Base-by-base conservation (phyloP, 2,113 vertebrate genomes). In the Gymnorhina tibicen region DNA sequence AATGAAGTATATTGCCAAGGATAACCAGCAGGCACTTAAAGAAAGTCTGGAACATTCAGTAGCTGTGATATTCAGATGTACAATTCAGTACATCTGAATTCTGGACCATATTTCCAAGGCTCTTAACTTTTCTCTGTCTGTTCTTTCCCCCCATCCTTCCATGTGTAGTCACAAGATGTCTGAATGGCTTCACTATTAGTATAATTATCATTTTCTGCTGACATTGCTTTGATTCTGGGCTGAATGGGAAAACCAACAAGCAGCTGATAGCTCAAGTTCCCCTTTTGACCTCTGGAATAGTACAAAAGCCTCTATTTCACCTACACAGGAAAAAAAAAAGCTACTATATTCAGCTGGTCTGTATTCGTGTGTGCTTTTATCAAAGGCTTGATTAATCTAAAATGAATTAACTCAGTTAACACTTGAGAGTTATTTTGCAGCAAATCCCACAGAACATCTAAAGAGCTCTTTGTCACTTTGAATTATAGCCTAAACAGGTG, bases 391-490 rank as follows among this genome's bases (percentile, higher is more conserved):
- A 94, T 94, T 87, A 95, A 92, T 89, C 66, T 91, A 53, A 90
- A 95, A 68, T 89, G 12, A 91, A 91, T 95, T 94, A 96, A 89
- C 46, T 96, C 78, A 26, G 46, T 92, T 96, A 93, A 94, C 89
- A 66, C 72, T 95, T 62, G 47, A 79, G 68, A 47, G 39, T 92
- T 90, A 78, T 68, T 89, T 89, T 94, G 84, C 92, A 69, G 42
- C 4, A 11, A 95, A 81, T 91, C 80, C 50, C 0, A 0, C 22
- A 63, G 72, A 47, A 73, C 28, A 33, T 89, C 30, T 87, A 33
- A 84, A 52, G 74, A 89, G 64, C 87, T 91, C 44, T 87, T 91
- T 96, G 90, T 93, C 37, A 52, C 46, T 86, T 87, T 75, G 90
- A 96, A 84, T 93, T 79, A 20, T 28, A 69, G 67, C 69, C 70